Evolutionary conservation across 2,888 invertebrate species (phyloP), one percentile per base, ranked within the genome.

Genomic region (Mythimna vitellina): DNA sequence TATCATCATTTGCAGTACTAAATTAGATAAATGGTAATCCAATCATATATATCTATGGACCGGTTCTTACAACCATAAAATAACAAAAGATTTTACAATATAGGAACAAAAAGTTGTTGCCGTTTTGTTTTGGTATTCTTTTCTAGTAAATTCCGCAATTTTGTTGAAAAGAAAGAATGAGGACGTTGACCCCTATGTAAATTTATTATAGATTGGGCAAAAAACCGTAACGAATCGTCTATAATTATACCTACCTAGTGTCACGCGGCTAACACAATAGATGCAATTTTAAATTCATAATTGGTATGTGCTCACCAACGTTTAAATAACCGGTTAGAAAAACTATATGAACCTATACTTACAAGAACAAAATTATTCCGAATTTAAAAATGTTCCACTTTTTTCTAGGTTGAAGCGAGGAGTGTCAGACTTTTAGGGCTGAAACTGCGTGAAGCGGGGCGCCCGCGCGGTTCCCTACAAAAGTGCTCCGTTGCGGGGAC

Each of bases 141-240:
- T 70, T 73, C 61, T 58, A 71, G 58, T 35, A 65, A 22, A 53
- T 75, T 66, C 70, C 68, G 65, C 81, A 62, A 69, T 76, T 63
- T 54, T 68, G 35, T 73, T 64, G 46, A 57, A 65, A 73, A 73
- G 49, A 82, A 73, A 65, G 70, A 68, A 57, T 58, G 53, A 71
- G 73, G 9, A 58, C 70, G 57, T 78, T 71, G 76, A 81, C 76
- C 68, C 32, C 68, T 17, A 35, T 56, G 64, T 81, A 79, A 80
- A 79, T 79, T 83, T 42, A 42, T 80, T 77, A 69, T 54, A 66
- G 73, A 79, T 65, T 67, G 70, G 71, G 57, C 81, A 84, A 88
- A 88, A 86, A 85, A 80, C 86, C 83, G 76, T 76, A 78, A 70
- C 87, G 69, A 86, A 88, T 86, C 51, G 68, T 38, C 82, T 78